phyloP scores from a whole-genome alignment of 2,797 vertebrate species.

The Protosalanx chinensis region DNA sequence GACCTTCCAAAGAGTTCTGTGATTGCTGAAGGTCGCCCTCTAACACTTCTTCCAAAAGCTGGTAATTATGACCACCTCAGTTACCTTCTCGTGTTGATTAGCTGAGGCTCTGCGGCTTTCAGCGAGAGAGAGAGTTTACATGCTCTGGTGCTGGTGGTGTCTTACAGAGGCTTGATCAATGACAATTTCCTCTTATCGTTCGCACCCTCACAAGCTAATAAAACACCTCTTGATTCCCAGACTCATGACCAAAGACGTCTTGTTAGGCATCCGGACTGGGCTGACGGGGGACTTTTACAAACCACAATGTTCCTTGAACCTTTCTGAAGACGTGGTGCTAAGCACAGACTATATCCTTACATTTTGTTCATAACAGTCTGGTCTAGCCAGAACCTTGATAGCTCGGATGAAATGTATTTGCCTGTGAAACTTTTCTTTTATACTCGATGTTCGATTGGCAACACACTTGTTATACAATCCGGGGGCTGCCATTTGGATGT shows the following conservation, averaged over 20 bases:
- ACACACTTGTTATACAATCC: constrained; percentile 41
- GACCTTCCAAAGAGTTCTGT: constrained; percentile 25
- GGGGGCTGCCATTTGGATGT: constrained; percentile 40
- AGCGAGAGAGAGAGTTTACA: constrained; percentile 30
- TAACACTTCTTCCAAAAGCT: constrained; percentile 41
- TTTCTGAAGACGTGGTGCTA: no score
- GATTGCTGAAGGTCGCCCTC: constrained; percentile 51
- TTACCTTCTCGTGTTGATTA: constrained; percentile 46
- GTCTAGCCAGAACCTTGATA: background rate
- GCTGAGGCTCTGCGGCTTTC: constrained; percentile 13
- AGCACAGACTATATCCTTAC: background rate
- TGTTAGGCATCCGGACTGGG: constrained; percentile 36
- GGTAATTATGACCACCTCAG: constrained; percentile 43
- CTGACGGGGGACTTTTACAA: constrained; percentile 37
- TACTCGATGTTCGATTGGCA: constrained; percentile 34
- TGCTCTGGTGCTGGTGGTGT: constrained; percentile 29
- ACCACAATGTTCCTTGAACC: constrained; percentile 19
- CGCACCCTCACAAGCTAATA: constrained; percentile 35
- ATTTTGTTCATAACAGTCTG: background rate
- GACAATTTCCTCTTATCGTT: background rate
- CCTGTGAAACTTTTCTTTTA: constrained; percentile 39
- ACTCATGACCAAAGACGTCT: constrained; percentile 33
- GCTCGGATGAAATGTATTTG: no score
- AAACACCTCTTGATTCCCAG: constrained; percentile 37
- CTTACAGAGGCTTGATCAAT: constrained; percentile 36